These are phyloP conservation scores for Meloidogyne hapla DNA, from an alignment of 1,140 invertebrate species.

Conservation along the genomic window DNA sequence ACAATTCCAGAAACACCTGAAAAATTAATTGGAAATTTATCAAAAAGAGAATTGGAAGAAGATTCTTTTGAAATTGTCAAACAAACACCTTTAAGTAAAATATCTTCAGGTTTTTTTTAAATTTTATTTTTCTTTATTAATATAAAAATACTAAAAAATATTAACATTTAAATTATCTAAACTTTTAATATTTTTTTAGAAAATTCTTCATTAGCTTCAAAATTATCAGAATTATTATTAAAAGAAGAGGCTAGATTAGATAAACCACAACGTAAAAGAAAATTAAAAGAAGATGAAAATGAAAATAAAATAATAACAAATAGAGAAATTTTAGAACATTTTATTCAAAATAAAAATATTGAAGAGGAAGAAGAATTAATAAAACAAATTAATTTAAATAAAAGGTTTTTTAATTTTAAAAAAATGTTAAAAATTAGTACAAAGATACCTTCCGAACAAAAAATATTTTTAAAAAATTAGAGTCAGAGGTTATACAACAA, in stretches of 20 bases:
- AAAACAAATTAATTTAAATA: too few relatives aligned
- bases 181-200: neutral
- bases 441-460: too few relatives aligned
- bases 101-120: neutral
- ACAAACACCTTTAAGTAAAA: neutral
- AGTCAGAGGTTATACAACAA: too few relatives aligned
- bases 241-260: neutral
- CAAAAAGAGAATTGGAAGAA: neutral
- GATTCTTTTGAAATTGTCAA: neutral
- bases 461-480: too few relatives aligned
- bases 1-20: neutral
- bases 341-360: too few relatives aligned
- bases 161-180: neutral
- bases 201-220: neutral
- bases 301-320: neutral
- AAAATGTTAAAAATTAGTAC: too few relatives aligned
- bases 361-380: too few relatives aligned
- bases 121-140: too few relatives aligned
- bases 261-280: neutral
- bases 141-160: too few relatives aligned
- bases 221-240: neutral
- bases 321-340: too few relatives aligned
- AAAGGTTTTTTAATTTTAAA: too few relatives aligned
- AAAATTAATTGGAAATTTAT: neutral
- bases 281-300: neutral